Evolutionary conservation across 2,797 vertebrate species (phyloP), one percentile per base, ranked within the genome.

Genomic region (Propithecus deckenii): DNA sequence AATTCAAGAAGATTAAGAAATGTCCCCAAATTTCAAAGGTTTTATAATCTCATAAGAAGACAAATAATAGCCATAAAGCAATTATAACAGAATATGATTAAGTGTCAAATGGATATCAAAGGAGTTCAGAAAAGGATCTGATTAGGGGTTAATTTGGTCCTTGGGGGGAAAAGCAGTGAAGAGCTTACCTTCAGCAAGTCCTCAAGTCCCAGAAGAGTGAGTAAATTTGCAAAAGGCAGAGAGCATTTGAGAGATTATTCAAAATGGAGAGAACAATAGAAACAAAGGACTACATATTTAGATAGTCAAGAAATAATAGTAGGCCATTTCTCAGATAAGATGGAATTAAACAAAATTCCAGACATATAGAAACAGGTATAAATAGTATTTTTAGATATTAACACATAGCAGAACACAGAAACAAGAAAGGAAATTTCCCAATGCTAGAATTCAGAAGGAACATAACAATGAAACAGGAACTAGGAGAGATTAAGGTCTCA

Each of bases 21-120:
- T 63, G 35, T 7, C 25, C 38, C 30, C 72, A 78, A 38, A 78
- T 93, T 28, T 86, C 25, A 85, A 90, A 88, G 35, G 92, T 20
- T 46, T 87, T 94, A 78, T 83, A 95, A 90, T 89, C 52, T 94
- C 14, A 85, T 43, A 74, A 93, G 72, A 88, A 91, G 55, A 85
- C 50, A 94, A 72, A 84, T 48, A 84, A 80, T 86, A 76, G 67
- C 18, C 55, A 74, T 46, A 95, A 91, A 89, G 15, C 11, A 83
- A 55, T 67, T 89, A 81, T 32, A 89, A 65, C 10, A 92, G 61
- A 88, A 83, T 89, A 67, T 79, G 43, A 85, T 84, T 79, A 95
- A 89, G 43, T 46, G 89, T 35, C 85, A 87, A 94, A 63, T 63
- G 43, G 32, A 78, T 94, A 46, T 52, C 55, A 76, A 86, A 76